Evolutionary conservation across 2,113 vertebrate genomes (phyloP), one percentile per base, ranked within the genome.

Genomic region (Leiothrix lutea): DNA sequence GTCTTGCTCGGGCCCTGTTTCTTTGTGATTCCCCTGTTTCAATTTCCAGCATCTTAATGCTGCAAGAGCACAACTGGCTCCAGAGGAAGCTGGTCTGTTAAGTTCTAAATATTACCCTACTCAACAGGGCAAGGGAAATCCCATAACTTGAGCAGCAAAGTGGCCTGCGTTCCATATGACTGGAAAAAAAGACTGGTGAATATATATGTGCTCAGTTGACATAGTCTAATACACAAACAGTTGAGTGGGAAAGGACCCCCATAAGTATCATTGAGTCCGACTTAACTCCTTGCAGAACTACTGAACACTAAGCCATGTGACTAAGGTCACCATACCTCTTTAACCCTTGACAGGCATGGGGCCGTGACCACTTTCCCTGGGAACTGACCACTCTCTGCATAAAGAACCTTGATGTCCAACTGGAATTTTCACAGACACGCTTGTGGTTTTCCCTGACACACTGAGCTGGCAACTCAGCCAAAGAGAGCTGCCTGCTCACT

Each of bases 401-500:
- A 20, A 73, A 51, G 31, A 78, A 24, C 23, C 3, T 50, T 45
- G 9, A 14, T 23, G n/a, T 53, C 17, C 38, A 64, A 0, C 38
- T n/a, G 24, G 54, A 80, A 38, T n/a, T 67, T 47, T 15, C 9
- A 42, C 19, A 8, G 8, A 38, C 2, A 38, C 1, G 1, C 12
- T 51, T 3, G 0, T 38, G 40, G 11, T 69, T 78, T 78, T 18
- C 8, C 57, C 16, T 11, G 10, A 44, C 2, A 44, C 1, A 1
- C 8, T n/a, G 19, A 38, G 60, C 45, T 51, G 45, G 22, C 60
- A 51, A 8, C 36, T 50, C n/a, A 38, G 53, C 28, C 20, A 11
- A 17, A 31, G 25, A 35, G 24, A 36, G 23, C 35, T 70, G 35
- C 8, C 38, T 16, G 8, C 14, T 90, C 26, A 28, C 19, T 77